Percentiles rank a stretch among this genome's conserved stretches.
Evolutionary conservation across 2,113 vertebrate genomes (phyloP).

Genomic region (Todiramphus chloris): DNA sequence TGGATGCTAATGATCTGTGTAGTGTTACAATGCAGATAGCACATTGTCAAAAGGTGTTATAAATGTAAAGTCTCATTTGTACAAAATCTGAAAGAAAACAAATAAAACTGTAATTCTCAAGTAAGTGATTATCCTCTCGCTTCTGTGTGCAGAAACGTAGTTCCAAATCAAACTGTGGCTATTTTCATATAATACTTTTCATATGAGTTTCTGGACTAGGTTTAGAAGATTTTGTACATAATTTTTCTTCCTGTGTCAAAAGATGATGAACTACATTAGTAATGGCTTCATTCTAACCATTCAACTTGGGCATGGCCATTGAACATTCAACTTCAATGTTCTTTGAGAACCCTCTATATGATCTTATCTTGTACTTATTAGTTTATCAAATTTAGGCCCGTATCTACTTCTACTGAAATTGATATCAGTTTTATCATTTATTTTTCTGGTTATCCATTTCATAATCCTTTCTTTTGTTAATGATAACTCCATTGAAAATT

Average conservation of each 20-base stretch:
- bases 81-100: not conserved
- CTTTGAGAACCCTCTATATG: not conserved
- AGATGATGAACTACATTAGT: not conserved
- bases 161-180: not conserved
- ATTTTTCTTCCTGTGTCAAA: not conserved
- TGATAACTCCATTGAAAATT: not conserved
- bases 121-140: not conserved
- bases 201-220: not conserved
- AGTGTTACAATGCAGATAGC: slow-evolving; percentile 31
- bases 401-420: not conserved
- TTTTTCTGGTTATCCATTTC: not conserved
- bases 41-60: slow-evolving; percentile 45
- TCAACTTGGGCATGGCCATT: not conserved
- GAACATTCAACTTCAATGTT: not conserved
- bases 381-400: not conserved
- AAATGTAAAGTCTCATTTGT: slow-evolving; percentile 23
- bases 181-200: not conserved
- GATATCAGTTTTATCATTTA: not conserved
- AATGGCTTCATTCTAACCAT: too few relatives aligned
- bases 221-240: not conserved
- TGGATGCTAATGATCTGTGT: slow-evolving; percentile 18
- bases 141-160: not conserved
- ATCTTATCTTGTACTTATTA: not conserved
- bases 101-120: not conserved
- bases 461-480: not conserved